Percentiles rank a stretch among this genome's conserved stretches.
Evolutionary conservation across 1,140 invertebrate genomes (phyloP).

Genomic region (Carposina sasakii): DNA sequence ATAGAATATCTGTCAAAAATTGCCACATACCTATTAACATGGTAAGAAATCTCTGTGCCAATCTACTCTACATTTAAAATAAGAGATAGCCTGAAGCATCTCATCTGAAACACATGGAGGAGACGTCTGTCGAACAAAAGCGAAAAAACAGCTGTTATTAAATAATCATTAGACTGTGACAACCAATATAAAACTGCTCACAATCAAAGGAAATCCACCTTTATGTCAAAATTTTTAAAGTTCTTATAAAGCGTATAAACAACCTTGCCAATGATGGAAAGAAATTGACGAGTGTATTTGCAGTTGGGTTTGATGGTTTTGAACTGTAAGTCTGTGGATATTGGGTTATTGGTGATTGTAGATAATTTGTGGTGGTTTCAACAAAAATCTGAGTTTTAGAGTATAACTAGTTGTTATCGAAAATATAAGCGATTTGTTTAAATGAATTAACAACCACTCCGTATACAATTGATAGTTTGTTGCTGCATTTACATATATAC

Average conservation of each 20-base stretch:
- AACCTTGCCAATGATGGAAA: neutral
- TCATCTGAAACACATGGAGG: conserved; percentile 21
- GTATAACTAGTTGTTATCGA: neutral
- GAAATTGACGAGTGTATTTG: neutral
- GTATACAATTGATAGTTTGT: no score
- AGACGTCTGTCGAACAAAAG: conserved; percentile 18
- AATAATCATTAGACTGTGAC: conserved; percentile 24
- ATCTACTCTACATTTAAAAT: neutral
- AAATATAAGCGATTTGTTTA: neutral
- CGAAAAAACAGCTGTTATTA: conserved; percentile 28
- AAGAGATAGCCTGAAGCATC: conserved; percentile 18
- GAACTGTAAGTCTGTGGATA: neutral
- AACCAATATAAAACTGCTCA: conserved; percentile 10
- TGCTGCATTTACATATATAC: no score
- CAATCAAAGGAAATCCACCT: neutral
- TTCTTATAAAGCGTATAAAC: neutral
- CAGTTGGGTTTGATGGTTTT: no score
- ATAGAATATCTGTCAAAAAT: no score
- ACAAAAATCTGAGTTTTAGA: neutral
- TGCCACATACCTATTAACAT: no score
- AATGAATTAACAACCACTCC: conserved; percentile 1
- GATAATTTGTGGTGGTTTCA: neutral
- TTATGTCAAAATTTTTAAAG: neutral
- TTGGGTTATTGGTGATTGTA: neutral
- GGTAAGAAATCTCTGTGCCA: no score